These are phyloP conservation scores for Choloepus hoffmanni DNA, from an alignment of 2,113 vertebrate species.

Conservation along the genomic window DNA sequence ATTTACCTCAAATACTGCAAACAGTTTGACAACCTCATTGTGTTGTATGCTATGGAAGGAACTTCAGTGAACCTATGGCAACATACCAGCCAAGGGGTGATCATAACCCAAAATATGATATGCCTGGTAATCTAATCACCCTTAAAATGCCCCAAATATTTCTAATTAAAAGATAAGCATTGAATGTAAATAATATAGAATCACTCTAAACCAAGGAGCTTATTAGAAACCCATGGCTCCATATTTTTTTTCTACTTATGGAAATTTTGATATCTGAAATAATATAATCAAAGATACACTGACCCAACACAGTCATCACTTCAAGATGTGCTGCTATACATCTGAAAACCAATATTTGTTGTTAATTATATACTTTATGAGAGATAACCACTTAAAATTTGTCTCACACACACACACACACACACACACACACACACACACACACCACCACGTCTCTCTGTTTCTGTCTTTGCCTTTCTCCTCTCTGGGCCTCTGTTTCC, in stretches of 20 bases:
- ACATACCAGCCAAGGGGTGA: too few species aligned
- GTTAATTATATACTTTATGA: neutral
- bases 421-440: too few species aligned
- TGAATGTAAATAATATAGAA: neutral
- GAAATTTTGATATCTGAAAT: neutral
- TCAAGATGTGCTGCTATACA: neutral
- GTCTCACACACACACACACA: too few species aligned
- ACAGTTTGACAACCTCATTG: neutral
- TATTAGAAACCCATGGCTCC: neutral
- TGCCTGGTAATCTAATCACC: too few species aligned
- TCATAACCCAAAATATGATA: neutral
- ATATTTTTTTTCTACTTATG: neutral
- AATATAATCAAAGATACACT: neutral
- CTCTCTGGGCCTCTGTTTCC: neutral
- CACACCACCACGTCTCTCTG: too few species aligned
- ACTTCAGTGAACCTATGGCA: neutral
- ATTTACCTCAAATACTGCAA: neutral
- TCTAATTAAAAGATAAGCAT: neutral
- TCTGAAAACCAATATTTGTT: neutral
- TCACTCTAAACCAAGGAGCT: neutral
- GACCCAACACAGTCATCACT: neutral
- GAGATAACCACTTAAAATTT: neutral
- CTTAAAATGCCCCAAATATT: neutral
- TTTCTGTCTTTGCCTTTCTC: neutral
- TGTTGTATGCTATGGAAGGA: too few species aligned